Evolutionary conservation across 2,113 vertebrate species (phyloP).

Genomic region (Apodemus sylvaticus): DNA sequence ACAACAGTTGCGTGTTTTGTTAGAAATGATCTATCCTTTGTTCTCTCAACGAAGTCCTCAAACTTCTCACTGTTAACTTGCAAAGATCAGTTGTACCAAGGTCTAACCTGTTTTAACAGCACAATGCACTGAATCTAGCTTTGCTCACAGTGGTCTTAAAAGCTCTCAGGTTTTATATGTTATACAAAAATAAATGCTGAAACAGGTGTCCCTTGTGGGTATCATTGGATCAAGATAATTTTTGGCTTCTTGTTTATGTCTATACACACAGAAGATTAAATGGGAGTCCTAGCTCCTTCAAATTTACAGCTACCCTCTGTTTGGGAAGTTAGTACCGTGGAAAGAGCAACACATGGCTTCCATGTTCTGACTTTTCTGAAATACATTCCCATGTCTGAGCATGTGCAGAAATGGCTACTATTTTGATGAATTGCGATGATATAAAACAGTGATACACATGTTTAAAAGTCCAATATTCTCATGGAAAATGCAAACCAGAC

Average conservation of each 20-base stretch:
- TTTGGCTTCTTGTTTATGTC: background rate
- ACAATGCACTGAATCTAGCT: background rate
- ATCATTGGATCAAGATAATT: background rate
- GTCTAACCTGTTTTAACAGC: background rate
- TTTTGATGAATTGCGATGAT: background rate
- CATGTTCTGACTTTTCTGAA: background rate
- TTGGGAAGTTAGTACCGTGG: background rate
- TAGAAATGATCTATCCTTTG: slow-evolving; percentile 20
- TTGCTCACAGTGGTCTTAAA: slow-evolving; percentile 2
- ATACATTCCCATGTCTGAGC: background rate
- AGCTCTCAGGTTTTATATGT: slow-evolving; percentile 19
- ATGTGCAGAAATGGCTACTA: background rate
- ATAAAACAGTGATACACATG: background rate
- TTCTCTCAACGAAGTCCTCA: slow-evolving; percentile 23
- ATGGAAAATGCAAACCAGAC: background rate
- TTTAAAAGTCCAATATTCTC: background rate
- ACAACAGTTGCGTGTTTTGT: background rate
- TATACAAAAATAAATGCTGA: slow-evolving; percentile 37
- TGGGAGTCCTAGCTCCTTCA: background rate
- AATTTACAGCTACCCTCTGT: background rate
- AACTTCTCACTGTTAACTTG: background rate
- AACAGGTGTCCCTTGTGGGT: background rate
- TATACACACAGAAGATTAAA: background rate
- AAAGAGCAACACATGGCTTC: background rate
- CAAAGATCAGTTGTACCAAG: background rate